Percentiles rank a stretch among this genome's conserved stretches.
Evolutionary conservation across 2,888 invertebrate species (phyloP).

Genomic region (Ophonus ardosiacus): DNA sequence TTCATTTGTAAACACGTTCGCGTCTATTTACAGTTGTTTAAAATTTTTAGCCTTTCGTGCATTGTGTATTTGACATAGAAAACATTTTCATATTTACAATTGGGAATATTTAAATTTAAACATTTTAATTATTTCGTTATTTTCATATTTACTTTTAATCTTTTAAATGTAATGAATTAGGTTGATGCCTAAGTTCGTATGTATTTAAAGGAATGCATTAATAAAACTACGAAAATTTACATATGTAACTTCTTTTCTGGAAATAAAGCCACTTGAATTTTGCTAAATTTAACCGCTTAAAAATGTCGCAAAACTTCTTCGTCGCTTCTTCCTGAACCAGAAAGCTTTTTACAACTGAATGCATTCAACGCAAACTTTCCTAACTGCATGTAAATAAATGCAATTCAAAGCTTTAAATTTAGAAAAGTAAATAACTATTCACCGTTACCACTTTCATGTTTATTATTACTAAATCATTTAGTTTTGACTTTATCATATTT

Average conservation of each 20-base stretch:
- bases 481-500: not conserved
- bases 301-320: constrained; percentile 7
- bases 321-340: constrained; percentile 28
- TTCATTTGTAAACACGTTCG: not conserved
- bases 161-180: too few species aligned
- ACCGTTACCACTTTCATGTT: not conserved
- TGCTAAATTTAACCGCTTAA: constrained; percentile 11
- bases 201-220: too few species aligned
- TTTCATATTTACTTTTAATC: too few species aligned
- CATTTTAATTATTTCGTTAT: too few species aligned
- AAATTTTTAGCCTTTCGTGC: not conserved
- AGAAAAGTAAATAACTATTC: constrained; percentile 9
- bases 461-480: constrained; percentile 22
- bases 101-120: too few species aligned
- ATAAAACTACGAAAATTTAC: too few species aligned
- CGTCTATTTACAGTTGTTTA: not conserved
- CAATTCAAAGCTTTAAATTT: constrained; percentile 36
- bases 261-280: not conserved
- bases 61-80: too few species aligned
- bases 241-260: too few species aligned
- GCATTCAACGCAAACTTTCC: constrained; percentile 30
- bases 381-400: constrained; percentile 44
- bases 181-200: too few species aligned
- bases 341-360: constrained; percentile 35
- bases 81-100: too few species aligned